Base-by-base conservation (phyloP, 1,140 invertebrate genomes). In the Heterodera carotae region DNA sequence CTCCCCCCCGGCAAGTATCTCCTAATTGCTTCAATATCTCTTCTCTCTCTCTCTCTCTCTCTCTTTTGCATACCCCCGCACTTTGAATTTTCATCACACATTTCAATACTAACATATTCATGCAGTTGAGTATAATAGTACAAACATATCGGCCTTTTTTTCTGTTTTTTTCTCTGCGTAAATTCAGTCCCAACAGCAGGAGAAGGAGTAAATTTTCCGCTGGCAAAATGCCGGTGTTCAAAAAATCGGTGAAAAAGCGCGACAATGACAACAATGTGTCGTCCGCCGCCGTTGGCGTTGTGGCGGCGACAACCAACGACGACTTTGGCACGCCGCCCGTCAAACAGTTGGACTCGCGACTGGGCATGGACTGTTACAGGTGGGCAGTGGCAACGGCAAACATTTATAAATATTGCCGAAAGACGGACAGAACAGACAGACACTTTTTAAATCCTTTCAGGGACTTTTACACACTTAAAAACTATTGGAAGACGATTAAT, bases 401-500 rank as follows among this genome's bases (percentile, higher is more conserved):
- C n/a, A n/a, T n/a, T n/a, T n/a, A n/a, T n/a, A n/a, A n/a, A n/a
- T n/a, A n/a, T n/a, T n/a, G n/a, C n/a, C n/a, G n/a, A n/a, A n/a
- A n/a, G n/a, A n/a, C n/a, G n/a, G 22, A 2, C 60, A 31, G 53
- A 25, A 27, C 33, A 18, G 27, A 31, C 31, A 56, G 43, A 0
- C n/a, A 34, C 3, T 59, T 10, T 34, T 25, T 18, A 62, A 56
- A 56, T 5, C 15, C 18, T 64, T 74, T 56, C 5, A 74, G 78
- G 31, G 78, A 79, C 39, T 79, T 79, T 53, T 79, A 71, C n/a
- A 81, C 78, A 25, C 80, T 79, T 18, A 79, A 79, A 43, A 79
- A 79, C 62, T 79, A 79, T 66, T 79, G 78, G 78, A 79, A 79
- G 53, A 79, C 78, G 48, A 79, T 79, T 29, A 59, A 34, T 10